Evolutionary conservation across 2,797 vertebrate genomes (phyloP).

Genomic region (Poecile montanus): DNA sequence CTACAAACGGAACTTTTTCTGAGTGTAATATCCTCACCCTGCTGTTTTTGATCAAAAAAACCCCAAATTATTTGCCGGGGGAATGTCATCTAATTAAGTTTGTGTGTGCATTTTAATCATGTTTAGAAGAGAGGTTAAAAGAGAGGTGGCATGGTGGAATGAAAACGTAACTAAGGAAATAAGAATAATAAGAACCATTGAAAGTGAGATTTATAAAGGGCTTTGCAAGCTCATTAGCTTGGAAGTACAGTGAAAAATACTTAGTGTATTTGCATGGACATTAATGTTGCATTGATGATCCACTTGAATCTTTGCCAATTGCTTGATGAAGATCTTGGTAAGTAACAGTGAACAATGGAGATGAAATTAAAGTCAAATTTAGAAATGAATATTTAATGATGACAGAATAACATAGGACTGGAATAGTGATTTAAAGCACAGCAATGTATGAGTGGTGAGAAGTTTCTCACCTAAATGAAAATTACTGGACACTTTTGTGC

Average conservation of each 20-base stretch:
- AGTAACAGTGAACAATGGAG: neutral
- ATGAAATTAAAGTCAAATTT: constrained; percentile 16
- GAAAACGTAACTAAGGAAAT: neutral
- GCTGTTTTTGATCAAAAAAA: neutral
- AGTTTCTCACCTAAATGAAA: neutral
- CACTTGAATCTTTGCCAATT: neutral
- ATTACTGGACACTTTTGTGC: neutral
- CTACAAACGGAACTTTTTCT: neutral
- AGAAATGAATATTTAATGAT: neutral
- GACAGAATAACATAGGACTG: neutral
- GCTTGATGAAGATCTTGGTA: neutral
- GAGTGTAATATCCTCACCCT: neutral
- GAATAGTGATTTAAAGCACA: neutral
- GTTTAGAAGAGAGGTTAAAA: neutral
- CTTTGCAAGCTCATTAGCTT: neutral
- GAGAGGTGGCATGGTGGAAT: neutral
- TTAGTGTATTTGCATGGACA: neutral
- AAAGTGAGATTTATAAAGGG: neutral
- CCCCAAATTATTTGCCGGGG: rapidly evolving
- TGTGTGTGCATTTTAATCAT: neutral
- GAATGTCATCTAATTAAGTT: neutral
- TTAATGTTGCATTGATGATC: neutral
- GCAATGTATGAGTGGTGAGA: neutral
- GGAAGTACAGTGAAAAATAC: neutral
- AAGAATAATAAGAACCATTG: neutral